Evolutionary conservation across 1,140 invertebrate species (phyloP), one percentile per base, ranked within the genome.

Genomic region (Drosophila aff.): DNA sequence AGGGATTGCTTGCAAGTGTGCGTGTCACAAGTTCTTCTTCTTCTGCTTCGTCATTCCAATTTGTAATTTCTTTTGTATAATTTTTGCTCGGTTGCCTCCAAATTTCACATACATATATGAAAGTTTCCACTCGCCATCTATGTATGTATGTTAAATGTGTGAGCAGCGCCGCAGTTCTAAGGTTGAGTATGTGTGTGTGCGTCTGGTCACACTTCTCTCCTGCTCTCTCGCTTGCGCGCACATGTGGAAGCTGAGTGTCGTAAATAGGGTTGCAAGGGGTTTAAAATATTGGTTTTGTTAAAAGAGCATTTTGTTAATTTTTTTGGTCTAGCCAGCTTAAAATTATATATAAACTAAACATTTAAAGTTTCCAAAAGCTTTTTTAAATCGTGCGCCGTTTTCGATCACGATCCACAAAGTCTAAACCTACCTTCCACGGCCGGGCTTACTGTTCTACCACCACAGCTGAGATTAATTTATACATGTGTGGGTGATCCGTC

Each of bases 61-160:
- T 69, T 86, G 76, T 86, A 79, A 87, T 86, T 86, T 86, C 75
- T 85, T 86, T 87, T 89, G 80, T 87, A 84, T 77, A 83, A 84
- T 81, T 76, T 81, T 81, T 60, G 53, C 73, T 82, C 74, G 67
- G 69, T 76, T 78, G 68, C 78, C 67, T 90, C 77, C 79, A 90
- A 85, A 82, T 79, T 76, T 82, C 66, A 80, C 60, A 53, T 84
- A 57, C 82, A 68, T 69, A 76, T 74, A 67, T 68, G 53, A 59
- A 52, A 65, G 61, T 81, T 59, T 60, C 43, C 68, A 66, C 62
- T 74, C 55, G 23, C 57, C 40, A 10, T 18, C 18, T 36, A 43
- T 61, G 61, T 40, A 50, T 50, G 55, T 26, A 50, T 50, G 55
- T 63, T 60, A 40, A 40, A 60, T 57, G 74, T 62, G 44, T 40